Conservation (phyloP, 2,113 vertebrate genomes). For the Alectura lathami region DNA sequence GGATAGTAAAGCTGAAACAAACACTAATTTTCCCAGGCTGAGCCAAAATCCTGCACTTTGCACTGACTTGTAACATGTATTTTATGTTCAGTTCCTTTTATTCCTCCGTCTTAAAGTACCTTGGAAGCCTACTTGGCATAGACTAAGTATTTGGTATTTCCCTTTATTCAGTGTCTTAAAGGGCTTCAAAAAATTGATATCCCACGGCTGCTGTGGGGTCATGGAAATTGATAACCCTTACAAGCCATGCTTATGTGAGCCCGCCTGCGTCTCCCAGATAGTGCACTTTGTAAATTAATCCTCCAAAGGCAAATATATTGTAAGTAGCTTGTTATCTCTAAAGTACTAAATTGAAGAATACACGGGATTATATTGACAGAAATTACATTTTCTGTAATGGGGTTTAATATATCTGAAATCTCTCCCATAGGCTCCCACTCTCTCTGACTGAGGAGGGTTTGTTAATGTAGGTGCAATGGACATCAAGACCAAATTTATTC, state of each 20-base stretch:
- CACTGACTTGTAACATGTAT: rapidly evolving
- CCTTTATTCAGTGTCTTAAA: constrained; percentile 72
- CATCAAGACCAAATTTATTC: constrained; percentile 83
- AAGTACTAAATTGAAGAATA: constrained; percentile 94
- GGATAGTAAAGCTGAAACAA: background rate
- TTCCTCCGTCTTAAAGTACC: background rate
- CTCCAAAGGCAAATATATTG: constrained; percentile 91
- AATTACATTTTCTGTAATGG: constrained; percentile 92
- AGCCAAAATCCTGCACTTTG: background rate
- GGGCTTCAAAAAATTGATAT: constrained; percentile 84
- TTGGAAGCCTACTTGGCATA: background rate
- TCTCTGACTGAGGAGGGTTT: constrained; percentile 74
- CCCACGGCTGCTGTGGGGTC: constrained; percentile 84
- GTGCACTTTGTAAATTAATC: constrained; percentile 90
- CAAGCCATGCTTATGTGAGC: constrained; percentile 84
- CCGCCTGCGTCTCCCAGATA: constrained; percentile 80
- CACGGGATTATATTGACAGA: constrained; percentile 92
- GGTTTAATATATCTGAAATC: constrained; percentile 90
- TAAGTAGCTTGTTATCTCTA: constrained; percentile 89
- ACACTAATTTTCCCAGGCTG: background rate
- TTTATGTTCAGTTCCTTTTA: background rate
- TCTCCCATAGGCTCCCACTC: constrained; percentile 74
- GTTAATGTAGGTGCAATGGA: constrained; percentile 80
- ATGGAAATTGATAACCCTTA: constrained; percentile 91
- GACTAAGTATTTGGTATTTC: constrained; percentile 31